phyloP scores from a whole-genome alignment of 2,888 invertebrate species.

The Ectemnius continuus region DNA sequence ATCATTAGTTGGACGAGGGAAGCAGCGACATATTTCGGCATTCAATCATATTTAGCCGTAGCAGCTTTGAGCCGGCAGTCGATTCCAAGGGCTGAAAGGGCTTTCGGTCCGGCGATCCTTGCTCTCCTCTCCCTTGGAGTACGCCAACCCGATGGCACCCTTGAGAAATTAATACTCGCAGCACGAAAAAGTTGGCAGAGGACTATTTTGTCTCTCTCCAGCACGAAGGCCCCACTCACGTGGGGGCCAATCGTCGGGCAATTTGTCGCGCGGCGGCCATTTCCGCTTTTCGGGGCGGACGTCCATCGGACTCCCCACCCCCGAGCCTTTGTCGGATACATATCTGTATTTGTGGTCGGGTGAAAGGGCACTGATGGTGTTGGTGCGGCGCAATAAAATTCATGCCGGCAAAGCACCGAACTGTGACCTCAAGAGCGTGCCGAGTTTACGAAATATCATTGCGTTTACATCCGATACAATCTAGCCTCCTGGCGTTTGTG shows the following conservation, averaged over 20 bases:
- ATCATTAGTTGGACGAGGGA: constrained; percentile 3
- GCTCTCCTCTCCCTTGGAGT: not conserved
- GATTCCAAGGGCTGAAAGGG: not conserved
- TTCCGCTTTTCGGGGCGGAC: constrained; percentile 61
- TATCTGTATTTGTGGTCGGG: constrained; percentile 54
- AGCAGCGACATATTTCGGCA: constrained; percentile 43
- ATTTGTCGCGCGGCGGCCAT: constrained; percentile 66
- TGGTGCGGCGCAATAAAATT: constrained; percentile 61
- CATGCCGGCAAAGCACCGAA: constrained; percentile 38
- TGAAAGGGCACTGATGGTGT: constrained; percentile 49
- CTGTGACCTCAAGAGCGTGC: constrained; percentile 37
- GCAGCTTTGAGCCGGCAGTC: constrained; percentile 46
- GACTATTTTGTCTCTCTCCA: constrained; percentile 45
- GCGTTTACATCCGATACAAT: constrained; percentile 59
- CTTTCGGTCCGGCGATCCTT: too few relatives aligned
- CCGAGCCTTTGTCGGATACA: constrained; percentile 45
- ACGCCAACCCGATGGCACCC: constrained; percentile 52
- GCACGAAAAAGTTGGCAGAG: constrained; percentile 36
- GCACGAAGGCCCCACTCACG: constrained; percentile 34
- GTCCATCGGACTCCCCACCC: constrained; percentile 45
- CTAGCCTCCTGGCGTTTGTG: constrained; percentile 52
- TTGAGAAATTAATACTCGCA: constrained; percentile 59
- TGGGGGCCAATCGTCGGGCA: constrained; percentile 61
- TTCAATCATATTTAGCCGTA: constrained; percentile 50
- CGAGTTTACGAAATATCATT: constrained; percentile 29